Evolutionary conservation across 2,113 vertebrate species (phyloP), one percentile per base, ranked within the genome.

Genomic region (Bos indicus): DNA sequence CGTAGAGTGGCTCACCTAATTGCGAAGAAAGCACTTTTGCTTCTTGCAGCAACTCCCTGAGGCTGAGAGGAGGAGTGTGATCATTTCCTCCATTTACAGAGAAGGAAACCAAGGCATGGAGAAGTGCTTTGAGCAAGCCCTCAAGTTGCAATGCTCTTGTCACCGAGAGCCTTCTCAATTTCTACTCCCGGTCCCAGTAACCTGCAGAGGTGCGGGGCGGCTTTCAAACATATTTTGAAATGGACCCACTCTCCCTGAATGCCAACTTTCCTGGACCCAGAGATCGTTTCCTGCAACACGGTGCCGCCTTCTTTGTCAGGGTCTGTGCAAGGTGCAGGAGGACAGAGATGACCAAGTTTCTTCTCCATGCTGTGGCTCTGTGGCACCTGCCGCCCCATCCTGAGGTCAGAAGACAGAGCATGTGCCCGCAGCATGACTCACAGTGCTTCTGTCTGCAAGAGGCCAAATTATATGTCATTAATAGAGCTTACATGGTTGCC

Each of bases 391-490:
- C 0, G 2, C 46, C 54, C 28, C 9, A 82, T 78, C 5, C 77
- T 71, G 85, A 89, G 71, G 60, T 88, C 85, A 88, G 64, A 95
- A 1, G 51, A 77, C 43, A 96, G 83, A 97, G 43, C 48, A 56
- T 93, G 33, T 56, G 43, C 36, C 59, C 21, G 12, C 2, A 26
- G 48, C 43, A 33, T 88, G 96, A 96, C 59, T 96, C 95, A 95
- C 4, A 60, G 88, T 52, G 40, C 46, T 88, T 81, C 88, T 78
- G 81, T 92, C 95, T 94, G 51, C 51, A 56, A 90, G 40, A 89
- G 33, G 78, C 48, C 81, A 94, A 94, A 97, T 87, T 77, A 94
- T 30, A 96, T 71, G 88, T 96, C 78, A 96, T 71, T 95, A 91
- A 96, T 95, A 90, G 94, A 88, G 78, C 36, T 28, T 40, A 81